These are phyloP conservation scores for Sinocyclocheilus anshuiensis DNA, from an alignment of 2,113 vertebrate species.

Conservation along the genomic window DNA sequence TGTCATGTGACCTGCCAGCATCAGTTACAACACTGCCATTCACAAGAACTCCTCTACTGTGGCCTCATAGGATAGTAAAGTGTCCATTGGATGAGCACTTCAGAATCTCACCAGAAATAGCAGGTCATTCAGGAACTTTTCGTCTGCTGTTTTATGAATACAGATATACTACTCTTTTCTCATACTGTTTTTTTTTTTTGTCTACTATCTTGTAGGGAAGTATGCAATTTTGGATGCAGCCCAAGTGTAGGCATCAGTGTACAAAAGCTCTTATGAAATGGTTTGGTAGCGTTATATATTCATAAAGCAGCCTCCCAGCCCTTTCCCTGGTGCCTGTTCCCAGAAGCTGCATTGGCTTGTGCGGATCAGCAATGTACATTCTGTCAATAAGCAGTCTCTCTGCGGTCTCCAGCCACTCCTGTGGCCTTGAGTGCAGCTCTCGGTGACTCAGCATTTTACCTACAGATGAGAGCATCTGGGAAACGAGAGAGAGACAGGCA, in stretches of 20 bases:
- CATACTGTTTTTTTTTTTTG: too few species aligned
- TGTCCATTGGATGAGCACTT: neutral
- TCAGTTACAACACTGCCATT: too few species aligned
- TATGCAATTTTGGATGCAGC: neutral
- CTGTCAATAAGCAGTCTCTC: conserved; percentile 47
- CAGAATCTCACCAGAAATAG: neutral
- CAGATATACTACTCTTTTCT: neutral
- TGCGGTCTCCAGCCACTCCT: conserved; percentile 37
- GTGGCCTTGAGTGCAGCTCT: conserved; percentile 28
- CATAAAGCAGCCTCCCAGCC: conserved; percentile 4
- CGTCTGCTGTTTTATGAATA: too few species aligned
- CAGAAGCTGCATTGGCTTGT: conserved; percentile 37
- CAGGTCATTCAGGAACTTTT: neutral
- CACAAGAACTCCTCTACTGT: too few species aligned
- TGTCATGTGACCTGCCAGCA: too few species aligned
- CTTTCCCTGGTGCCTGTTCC: conserved; percentile 24
- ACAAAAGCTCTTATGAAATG: conserved; percentile 4
- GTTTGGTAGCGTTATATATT: neutral
- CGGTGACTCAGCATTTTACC: conserved; percentile 56
- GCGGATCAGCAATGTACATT: conserved; percentile 31
- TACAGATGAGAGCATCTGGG: conserved; percentile 33
- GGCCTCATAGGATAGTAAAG: neutral
- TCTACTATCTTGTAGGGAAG: neutral
- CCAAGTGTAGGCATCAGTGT: neutral
- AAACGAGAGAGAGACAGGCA: conserved; percentile 38